Conservation (phyloP, 64 coral and sea anemone species). For the Astreopora myriophthalma region DNA sequence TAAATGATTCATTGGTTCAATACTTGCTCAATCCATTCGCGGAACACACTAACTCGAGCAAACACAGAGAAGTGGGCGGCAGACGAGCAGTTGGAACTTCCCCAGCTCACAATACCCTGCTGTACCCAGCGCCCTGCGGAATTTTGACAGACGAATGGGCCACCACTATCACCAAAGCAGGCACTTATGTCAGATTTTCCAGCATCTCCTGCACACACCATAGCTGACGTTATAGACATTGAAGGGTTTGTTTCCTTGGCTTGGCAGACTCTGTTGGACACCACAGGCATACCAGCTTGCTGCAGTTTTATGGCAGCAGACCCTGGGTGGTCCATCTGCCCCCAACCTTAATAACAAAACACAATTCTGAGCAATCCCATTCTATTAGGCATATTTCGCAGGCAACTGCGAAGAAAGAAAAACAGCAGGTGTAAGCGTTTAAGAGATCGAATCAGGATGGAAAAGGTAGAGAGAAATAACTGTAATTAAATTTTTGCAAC, state of each 20-base stretch:
- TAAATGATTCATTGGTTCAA: neutral
- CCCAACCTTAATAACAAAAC: conserved; percentile 62
- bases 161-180: conserved; percentile 92
- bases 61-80: conserved; percentile 75
- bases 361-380: neutral
- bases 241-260: neutral
- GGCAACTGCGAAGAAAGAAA: neutral
- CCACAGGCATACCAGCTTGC: conserved; percentile 54
- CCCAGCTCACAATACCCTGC: conserved; percentile 91
- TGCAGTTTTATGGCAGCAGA: conserved; percentile 49
- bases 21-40: conserved; percentile 69
- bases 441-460: too few relatives aligned
- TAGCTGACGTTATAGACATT: conserved; percentile 31
- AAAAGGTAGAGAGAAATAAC: too few relatives aligned
- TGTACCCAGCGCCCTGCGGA: conserved; percentile 77
- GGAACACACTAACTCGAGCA: conserved; percentile 80
- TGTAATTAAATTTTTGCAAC: neutral
- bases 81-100: conserved; percentile 64
- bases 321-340: conserved; percentile 61
- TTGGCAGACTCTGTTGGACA: conserved; percentile 66
- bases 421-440: too few relatives aligned
- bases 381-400: neutral
- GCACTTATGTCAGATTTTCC: conserved; percentile 65
- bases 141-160: conserved; percentile 82
- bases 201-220: conserved; percentile 89